Conservation (phyloP, 2,113 vertebrate species). For the Chelonoidis abingdonii region DNA sequence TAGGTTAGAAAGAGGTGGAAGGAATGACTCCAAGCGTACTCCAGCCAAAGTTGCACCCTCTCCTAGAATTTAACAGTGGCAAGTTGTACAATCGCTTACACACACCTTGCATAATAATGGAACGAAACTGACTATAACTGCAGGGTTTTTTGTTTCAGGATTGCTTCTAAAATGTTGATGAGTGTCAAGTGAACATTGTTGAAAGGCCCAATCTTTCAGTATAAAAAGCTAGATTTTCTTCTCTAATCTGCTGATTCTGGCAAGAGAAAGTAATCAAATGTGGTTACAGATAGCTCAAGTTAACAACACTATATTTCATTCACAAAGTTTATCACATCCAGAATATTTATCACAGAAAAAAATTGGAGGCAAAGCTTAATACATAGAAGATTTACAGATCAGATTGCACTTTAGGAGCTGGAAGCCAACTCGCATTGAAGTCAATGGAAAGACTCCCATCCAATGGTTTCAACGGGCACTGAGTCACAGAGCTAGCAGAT, state of each 20-base stretch:
- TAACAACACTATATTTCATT: background rate
- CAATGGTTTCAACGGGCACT: background rate
- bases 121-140: constrained; percentile 51
- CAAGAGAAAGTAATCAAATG: background rate
- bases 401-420: background rate
- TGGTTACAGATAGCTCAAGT: background rate
- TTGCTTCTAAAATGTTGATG: constrained; percentile 47
- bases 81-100: constrained; percentile 28
- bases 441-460: background rate
- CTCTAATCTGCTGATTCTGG: too few relatives aligned
- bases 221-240: background rate
- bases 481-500: accelerated
- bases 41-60: constrained; percentile 63
- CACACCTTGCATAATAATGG: constrained; percentile 51
- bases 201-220: background rate
- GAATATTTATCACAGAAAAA: background rate
- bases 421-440: accelerated
- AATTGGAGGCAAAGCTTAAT: background rate
- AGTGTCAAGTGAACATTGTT: constrained; percentile 16
- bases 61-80: constrained; percentile 53
- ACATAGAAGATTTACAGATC: background rate
- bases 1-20: constrained; percentile 39
- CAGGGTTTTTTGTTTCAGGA: background rate
- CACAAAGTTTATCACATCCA: constrained; percentile 12
- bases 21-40: background rate